Conservation (phyloP, 2,113 vertebrate genomes). For the Takifugu flavidus region DNA sequence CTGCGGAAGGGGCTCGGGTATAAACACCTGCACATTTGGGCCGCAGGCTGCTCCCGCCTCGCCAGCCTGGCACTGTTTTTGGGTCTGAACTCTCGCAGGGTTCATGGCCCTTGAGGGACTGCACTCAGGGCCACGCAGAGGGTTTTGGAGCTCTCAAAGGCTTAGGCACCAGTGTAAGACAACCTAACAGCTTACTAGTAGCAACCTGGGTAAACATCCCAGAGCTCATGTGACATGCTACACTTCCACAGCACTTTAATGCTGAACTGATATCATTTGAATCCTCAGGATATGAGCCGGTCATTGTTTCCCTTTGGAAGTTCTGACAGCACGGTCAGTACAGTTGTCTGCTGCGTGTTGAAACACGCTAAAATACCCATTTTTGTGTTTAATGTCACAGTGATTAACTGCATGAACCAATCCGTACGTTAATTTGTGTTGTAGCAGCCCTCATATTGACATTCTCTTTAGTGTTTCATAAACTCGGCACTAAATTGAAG, state of each 20-base stretch:
- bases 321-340: constrained; percentile 77
- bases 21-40: constrained; percentile 59
- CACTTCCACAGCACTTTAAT: neutral
- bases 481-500: no score
- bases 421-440: no score
- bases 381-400: no score
- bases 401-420: no score
- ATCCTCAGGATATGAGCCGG: constrained; percentile 70
- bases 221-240: neutral
- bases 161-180: constrained; percentile 36
- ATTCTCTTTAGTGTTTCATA: no score
- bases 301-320: constrained; percentile 77
- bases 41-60: constrained; percentile 3
- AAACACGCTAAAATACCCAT: neutral
- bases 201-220: constrained; percentile 7
- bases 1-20: constrained; percentile 30
- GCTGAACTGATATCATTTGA: constrained; percentile 27
- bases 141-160: constrained; percentile 24
- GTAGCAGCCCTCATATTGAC: no score
- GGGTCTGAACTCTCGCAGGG: constrained; percentile 12
- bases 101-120: constrained; percentile 34
- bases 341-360: constrained; percentile 5
- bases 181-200: constrained; percentile 25
- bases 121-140: constrained; percentile 1
- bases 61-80: neutral